phyloP scores from a whole-genome alignment of 1,140 invertebrate species.

The Scaptomyza pallida region DNA sequence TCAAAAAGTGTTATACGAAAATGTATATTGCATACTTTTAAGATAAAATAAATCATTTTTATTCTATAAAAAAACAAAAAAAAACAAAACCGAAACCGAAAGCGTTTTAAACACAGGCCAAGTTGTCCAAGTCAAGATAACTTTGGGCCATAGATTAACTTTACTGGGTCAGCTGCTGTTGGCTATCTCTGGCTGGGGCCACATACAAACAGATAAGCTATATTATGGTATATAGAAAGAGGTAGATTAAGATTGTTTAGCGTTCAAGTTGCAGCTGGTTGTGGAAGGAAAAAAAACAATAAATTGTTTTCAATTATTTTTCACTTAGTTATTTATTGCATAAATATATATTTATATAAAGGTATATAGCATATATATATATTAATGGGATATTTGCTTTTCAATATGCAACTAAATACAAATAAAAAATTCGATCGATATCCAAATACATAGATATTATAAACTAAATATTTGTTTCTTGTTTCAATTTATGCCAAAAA shows the following conservation, averaged over 20 bases:
- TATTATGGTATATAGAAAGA: too few species aligned
- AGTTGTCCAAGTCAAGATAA: too few species aligned
- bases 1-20: not conserved
- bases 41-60: not conserved
- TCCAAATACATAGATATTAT: constrained; percentile 2
- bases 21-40: not conserved
- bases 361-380: constrained; percentile 9
- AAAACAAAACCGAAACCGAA: too few species aligned
- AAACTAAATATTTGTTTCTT: constrained; percentile 5
- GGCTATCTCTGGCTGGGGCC: too few species aligned
- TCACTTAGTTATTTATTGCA: constrained; percentile 43
- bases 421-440: constrained; percentile 41
- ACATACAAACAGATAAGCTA: too few species aligned
- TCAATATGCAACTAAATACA: constrained; percentile 1
- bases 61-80: not conserved
- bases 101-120: too few species aligned
- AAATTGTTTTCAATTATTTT: constrained; percentile 2
- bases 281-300: constrained; percentile 2
- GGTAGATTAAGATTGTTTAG: too few species aligned
- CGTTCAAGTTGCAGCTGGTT: too few species aligned
- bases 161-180: too few species aligned
- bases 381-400: too few species aligned
- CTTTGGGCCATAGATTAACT: too few species aligned
- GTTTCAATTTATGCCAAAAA: not conserved
- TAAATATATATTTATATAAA: too few species aligned